phyloP scores from a whole-genome alignment of 2,113 vertebrate species.

The Lepisosteus osseus region DNA sequence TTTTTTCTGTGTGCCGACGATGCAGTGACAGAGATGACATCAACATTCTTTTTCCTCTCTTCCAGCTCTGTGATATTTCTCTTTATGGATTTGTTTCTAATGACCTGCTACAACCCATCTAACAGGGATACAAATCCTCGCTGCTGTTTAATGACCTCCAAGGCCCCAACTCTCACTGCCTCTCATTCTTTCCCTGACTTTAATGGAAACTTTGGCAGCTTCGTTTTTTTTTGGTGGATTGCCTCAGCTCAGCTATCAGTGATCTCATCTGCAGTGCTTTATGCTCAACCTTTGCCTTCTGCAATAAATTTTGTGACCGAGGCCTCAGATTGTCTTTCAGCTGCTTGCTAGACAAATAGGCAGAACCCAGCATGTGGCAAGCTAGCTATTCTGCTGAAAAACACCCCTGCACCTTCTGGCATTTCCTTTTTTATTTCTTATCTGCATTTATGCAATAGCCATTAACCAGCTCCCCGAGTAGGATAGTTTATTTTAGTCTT shows the following conservation, averaged over 20 bases:
- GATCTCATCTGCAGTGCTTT: conserved; percentile 2
- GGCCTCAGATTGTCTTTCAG: conserved; percentile 2
- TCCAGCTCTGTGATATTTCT: too few species aligned
- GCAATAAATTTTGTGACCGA: conserved; percentile 3
- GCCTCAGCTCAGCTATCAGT: not conserved
- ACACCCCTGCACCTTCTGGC: not conserved
- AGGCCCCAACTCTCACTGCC: not conserved
- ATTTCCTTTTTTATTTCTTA: not conserved
- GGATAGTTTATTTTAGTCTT: too few species aligned
- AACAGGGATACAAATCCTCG: conserved; percentile 1
- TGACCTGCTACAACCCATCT: not conserved
- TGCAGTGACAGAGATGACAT: too few species aligned
- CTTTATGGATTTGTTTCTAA: not conserved
- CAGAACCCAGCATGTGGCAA: not conserved
- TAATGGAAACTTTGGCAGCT: not conserved
- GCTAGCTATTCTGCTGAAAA: not conserved
- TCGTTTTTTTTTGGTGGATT: not conserved
- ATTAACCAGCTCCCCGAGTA: not conserved
- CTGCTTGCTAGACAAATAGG: not conserved
- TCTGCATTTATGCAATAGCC: not conserved
- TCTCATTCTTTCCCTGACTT: not conserved
- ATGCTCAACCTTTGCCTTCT: conserved; percentile 8
- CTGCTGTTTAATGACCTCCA: not conserved
- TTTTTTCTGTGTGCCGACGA: too few species aligned
- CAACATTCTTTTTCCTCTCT: too few species aligned